These are phyloP conservation scores for Heterohyrax brucei DNA, from an alignment of 2,797 vertebrate species.

Conservation along the genomic window DNA sequence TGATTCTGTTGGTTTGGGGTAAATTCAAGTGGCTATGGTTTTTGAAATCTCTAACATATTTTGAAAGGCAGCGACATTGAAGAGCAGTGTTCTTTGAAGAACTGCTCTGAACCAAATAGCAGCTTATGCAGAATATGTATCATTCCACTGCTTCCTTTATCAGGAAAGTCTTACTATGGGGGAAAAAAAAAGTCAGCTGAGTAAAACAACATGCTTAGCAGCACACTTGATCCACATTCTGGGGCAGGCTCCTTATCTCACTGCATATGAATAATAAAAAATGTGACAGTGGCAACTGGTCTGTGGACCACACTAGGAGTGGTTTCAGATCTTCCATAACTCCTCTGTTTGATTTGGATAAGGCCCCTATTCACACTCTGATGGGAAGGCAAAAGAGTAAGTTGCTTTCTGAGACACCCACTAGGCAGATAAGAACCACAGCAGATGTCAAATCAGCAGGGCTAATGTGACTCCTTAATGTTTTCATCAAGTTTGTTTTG, in stretches of 20 bases:
- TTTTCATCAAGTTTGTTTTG: not conserved
- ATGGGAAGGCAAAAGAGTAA: not conserved
- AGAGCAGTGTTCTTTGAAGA: not conserved
- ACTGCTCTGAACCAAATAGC: no score
- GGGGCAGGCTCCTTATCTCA: not conserved
- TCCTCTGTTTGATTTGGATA: not conserved
- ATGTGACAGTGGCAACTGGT: no score
- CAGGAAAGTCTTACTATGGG: not conserved
- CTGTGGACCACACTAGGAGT: not conserved
- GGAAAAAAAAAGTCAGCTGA: not conserved
- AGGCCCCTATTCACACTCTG: not conserved
- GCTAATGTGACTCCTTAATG: not conserved
- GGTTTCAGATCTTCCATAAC: not conserved
- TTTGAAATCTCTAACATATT: not conserved
- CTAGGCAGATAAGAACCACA: not conserved
- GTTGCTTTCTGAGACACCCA: not conserved
- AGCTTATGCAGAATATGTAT: not conserved
- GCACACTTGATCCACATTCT: rapidly evolving
- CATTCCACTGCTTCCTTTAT: not conserved
- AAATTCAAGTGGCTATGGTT: not conserved
- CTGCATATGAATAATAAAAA: rapidly evolving
- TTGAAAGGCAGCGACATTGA: not conserved
- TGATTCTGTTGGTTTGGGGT: not conserved
- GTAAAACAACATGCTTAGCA: rapidly evolving
- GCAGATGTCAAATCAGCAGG: not conserved